Evolutionary conservation across 2,797 vertebrate genomes (phyloP).

Genomic region (Lacerta viridis): DNA sequence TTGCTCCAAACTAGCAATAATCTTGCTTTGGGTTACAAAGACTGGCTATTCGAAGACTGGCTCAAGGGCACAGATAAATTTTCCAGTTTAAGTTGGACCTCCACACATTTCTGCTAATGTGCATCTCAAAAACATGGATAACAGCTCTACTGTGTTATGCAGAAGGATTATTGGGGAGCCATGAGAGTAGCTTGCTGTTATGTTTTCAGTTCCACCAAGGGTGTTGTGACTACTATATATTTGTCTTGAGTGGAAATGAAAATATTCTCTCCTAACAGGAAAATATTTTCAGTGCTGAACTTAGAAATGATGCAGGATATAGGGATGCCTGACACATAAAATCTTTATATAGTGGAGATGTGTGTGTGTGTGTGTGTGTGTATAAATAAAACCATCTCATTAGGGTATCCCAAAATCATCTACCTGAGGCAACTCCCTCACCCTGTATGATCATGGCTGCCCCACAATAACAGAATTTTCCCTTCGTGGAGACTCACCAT

Average conservation of each 20-base stretch:
- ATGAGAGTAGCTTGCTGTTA: neutral
- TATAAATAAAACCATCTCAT: no score
- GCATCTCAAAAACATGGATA: neutral
- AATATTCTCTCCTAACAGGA: neutral
- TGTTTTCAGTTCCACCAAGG: neutral
- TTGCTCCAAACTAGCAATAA: neutral
- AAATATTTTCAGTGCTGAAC: neutral
- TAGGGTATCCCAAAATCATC: neutral
- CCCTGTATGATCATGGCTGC: neutral
- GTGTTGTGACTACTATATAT: neutral
- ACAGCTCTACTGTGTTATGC: neutral
- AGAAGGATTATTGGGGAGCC: constrained; percentile 2
- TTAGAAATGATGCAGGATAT: neutral
- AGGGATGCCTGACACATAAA: neutral
- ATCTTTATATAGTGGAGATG: neutral
- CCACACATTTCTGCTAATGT: neutral
- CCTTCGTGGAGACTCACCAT: neutral
- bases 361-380: no score
- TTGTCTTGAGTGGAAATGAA: neutral
- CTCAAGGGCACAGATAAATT: neutral
- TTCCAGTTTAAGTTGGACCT: neutral
- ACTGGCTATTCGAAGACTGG: neutral
- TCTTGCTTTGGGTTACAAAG: neutral
- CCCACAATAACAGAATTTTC: neutral
- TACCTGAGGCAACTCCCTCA: neutral